These are phyloP conservation scores for Lucilia sericata DNA, from an alignment of 1,140 invertebrate genomes.

Conservation along the genomic window DNA sequence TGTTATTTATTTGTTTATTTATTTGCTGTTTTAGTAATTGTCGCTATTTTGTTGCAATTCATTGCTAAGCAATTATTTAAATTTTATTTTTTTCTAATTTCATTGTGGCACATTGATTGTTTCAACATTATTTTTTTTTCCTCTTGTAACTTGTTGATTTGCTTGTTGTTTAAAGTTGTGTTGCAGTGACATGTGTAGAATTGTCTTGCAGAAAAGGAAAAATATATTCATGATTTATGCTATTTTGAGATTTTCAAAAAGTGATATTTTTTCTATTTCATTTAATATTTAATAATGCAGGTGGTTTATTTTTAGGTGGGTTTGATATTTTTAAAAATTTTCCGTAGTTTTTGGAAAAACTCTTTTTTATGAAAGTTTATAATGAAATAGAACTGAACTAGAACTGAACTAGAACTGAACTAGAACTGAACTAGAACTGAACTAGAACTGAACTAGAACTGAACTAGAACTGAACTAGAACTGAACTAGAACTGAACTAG, in stretches of 20 bases:
- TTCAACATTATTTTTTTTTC: conserved; percentile 14
- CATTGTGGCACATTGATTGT: conserved; percentile 20
- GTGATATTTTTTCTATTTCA: neutral
- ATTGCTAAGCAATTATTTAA: conserved; percentile 48
- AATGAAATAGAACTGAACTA: too few species aligned
- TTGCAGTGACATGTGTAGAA: conserved; percentile 37
- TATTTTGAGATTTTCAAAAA: conserved; percentile 20
- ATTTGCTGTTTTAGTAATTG: conserved; percentile 37
- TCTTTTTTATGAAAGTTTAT: too few species aligned
- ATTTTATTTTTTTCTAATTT: conserved; percentile 38
- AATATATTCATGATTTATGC: neutral
- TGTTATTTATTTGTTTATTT: neutral
- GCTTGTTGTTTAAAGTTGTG: conserved; percentile 22
- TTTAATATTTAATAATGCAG: conserved; percentile 1
- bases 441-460: too few species aligned
- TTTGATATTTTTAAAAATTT: neutral
- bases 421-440: too few species aligned
- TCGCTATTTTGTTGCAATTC: conserved; percentile 12
- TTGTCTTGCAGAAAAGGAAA: neutral
- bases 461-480: too few species aligned
- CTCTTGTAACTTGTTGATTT: conserved; percentile 30
- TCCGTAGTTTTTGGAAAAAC: too few species aligned
- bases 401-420: too few species aligned
- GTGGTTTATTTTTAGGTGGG: neutral
- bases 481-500: too few species aligned